Conservation (phyloP, 2,797 vertebrate species). For the Choloepus didactylus region DNA sequence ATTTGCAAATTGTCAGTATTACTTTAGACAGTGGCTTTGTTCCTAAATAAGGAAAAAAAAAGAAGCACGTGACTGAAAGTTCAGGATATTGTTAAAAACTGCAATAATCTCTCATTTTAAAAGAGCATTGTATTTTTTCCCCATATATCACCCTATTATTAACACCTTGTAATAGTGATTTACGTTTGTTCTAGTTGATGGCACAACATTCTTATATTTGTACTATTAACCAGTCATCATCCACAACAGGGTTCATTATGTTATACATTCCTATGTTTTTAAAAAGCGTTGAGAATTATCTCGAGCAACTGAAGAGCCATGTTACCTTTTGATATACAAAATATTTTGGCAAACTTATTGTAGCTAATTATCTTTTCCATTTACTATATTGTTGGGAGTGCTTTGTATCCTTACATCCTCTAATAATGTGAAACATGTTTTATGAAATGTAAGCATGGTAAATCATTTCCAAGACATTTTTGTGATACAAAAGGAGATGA, state of each 20-base stretch:
- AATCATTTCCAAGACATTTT: slow-evolving; percentile 63
- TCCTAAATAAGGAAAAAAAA: neutral
- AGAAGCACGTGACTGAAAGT: neutral
- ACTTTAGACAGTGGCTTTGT: slow-evolving; percentile 59
- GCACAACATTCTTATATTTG: too few species aligned
- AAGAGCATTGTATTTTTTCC: neutral
- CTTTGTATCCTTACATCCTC: slow-evolving; percentile 61
- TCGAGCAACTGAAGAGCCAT: slow-evolving; percentile 25
- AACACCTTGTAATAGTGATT: too few species aligned
- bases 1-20: slow-evolving; percentile 50
- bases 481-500: neutral
- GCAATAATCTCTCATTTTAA: slow-evolving; percentile 60
- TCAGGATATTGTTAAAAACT: slow-evolving; percentile 58
- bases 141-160: too few species aligned
- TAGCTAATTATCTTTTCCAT: slow-evolving; percentile 73
- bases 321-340: slow-evolving; percentile 82
- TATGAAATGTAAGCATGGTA: neutral
- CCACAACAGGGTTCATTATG: too few species aligned
- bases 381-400: slow-evolving; percentile 69
- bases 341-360: slow-evolving; percentile 73
- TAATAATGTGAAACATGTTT: slow-evolving; percentile 66
- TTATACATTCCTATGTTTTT: slow-evolving; percentile 22
- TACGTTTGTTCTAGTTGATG: too few species aligned
- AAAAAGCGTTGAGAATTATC: slow-evolving; percentile 76
- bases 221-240: too few species aligned